phyloP scores from a whole-genome alignment of 2,113 vertebrate species.

The Trematocara marginatum region DNA sequence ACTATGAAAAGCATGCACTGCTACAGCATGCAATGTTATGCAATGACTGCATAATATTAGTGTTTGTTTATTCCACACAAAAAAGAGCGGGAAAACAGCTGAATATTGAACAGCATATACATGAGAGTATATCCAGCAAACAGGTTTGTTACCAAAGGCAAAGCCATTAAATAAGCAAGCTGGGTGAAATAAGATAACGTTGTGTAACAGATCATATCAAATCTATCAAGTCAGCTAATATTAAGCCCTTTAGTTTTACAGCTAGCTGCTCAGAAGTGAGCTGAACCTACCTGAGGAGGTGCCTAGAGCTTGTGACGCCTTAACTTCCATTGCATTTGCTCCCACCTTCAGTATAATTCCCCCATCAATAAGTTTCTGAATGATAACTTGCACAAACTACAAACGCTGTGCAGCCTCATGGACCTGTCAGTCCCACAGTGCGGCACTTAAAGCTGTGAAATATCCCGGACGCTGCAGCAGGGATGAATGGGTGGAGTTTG shows the following conservation, averaged over 20 bases:
- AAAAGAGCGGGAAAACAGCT: not conserved
- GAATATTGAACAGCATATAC: not conserved
- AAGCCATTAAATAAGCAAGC: not conserved
- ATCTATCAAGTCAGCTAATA: not conserved
- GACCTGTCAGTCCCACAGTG: constrained; percentile 7
- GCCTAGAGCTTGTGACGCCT: constrained; percentile 7
- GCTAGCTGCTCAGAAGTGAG: not conserved
- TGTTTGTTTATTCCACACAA: not conserved
- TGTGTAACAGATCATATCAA: not conserved
- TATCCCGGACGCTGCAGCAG: not conserved
- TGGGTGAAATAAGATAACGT: not conserved
- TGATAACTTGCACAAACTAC: not conserved
- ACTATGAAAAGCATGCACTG: not conserved
- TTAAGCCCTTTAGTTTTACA: not conserved
- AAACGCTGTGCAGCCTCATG: not conserved
- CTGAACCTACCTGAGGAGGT: constrained; percentile 56
- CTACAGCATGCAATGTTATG: not conserved
- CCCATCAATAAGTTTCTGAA: not conserved
- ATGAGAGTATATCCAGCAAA: not conserved
- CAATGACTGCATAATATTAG: not conserved
- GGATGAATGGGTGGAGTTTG: constrained; percentile 65
- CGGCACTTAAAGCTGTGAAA: constrained; percentile 28
- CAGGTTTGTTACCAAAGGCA: not conserved
- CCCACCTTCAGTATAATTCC: constrained; percentile 6
- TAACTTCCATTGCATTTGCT: constrained; percentile 25